Evolutionary conservation across 2,888 invertebrate genomes (phyloP).

Genomic region (Chrysodeixis includens): DNA sequence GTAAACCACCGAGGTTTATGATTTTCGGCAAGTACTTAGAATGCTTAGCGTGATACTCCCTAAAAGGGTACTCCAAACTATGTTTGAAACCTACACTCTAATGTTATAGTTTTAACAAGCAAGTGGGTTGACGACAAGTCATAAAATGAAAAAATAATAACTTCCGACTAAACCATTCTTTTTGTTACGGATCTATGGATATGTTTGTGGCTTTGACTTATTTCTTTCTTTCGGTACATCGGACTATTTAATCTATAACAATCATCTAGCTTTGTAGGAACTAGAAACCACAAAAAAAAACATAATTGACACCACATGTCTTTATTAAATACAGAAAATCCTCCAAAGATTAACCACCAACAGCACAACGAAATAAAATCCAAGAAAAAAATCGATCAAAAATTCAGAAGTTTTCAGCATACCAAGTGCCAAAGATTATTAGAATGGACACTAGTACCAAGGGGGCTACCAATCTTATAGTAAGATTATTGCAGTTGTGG

Average conservation of each 20-base stretch:
- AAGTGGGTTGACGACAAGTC: not conserved
- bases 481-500: no score
- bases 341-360: not conserved
- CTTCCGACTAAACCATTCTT: no score
- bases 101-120: not conserved
- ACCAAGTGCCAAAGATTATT: conserved; percentile 25
- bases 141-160: no score
- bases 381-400: conserved; percentile 7
- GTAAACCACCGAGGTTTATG: not conserved
- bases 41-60: not conserved
- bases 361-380: not conserved
- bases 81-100: not conserved
- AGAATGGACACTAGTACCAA: conserved; percentile 8
- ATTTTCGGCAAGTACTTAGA: not conserved
- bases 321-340: not conserved
- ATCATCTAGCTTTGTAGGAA: no score
- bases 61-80: not conserved
- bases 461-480: no score
- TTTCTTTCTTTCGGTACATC: no score
- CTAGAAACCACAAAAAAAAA: no score
- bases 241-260: no score
- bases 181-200: no score
- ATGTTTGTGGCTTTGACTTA: no score
- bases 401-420: conserved; percentile 20
- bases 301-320: no score